phyloP scores from a whole-genome alignment of 2,888 invertebrate genomes.

The Crossocerus cetratus region DNA sequence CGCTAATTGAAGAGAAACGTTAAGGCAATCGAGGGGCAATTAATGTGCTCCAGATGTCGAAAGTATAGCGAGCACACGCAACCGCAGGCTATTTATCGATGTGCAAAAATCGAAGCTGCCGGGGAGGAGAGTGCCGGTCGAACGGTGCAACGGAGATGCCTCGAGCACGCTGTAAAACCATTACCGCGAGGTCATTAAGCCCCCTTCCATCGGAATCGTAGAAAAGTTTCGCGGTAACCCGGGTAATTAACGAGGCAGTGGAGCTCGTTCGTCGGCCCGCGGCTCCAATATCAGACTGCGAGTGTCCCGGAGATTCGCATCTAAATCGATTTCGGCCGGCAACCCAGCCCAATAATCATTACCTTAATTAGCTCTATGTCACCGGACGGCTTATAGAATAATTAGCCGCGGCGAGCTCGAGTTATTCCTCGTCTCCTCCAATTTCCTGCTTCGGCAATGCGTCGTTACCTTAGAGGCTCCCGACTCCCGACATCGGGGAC shows the following conservation, averaged over 20 bases:
- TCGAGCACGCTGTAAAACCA: conserved; percentile 57
- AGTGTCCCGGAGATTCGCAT: conserved; percentile 57
- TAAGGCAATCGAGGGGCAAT: conserved; percentile 14
- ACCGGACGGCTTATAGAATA: conserved; percentile 30
- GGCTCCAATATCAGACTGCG: conserved; percentile 56
- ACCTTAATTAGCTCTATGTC: conserved; percentile 52
- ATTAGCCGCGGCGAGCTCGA: conserved; percentile 28
- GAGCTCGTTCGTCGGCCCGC: conserved; percentile 60
- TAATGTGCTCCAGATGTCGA: conserved; percentile 13
- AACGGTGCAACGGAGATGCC: conserved; percentile 25
- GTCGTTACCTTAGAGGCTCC: neutral
- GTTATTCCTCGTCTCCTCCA: neutral
- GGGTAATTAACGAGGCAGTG: conserved; percentile 69
- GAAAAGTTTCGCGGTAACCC: conserved; percentile 68
- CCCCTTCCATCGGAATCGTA: conserved; percentile 63
- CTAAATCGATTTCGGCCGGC: conserved; percentile 63
- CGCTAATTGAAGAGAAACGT: neutral
- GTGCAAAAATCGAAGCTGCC: conserved; percentile 49
- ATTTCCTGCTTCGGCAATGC: neutral
- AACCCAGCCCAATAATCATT: conserved; percentile 52
- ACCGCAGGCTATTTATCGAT: conserved; percentile 42
- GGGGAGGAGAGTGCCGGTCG: neutral
- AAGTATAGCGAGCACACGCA: neutral
- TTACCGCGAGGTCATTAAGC: conserved; percentile 58
- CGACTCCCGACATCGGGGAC: no score